Evolutionary conservation across 2,888 invertebrate species (phyloP).

Genomic region (Meliscaeva auricollis): DNA sequence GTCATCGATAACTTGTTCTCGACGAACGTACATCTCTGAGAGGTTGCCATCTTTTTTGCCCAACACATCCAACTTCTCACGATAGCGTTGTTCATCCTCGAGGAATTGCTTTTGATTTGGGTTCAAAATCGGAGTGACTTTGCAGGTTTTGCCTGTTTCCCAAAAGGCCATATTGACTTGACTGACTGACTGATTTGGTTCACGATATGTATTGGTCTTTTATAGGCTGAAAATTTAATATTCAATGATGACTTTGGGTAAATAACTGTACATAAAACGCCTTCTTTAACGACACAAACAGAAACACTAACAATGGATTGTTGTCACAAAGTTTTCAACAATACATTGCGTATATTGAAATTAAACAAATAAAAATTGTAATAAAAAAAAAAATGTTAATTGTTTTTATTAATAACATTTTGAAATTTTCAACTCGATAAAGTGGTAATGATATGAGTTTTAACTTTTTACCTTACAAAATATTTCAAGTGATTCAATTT

Average conservation of each 20-base stretch:
- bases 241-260: conserved; percentile 60
- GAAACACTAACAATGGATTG: too few relatives aligned
- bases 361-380: neutral
- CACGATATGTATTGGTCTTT: conserved; percentile 24
- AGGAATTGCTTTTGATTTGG: conserved; percentile 83
- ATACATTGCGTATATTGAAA: neutral
- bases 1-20: conserved; percentile 84
- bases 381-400: conserved; percentile 22
- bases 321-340: conserved; percentile 33
- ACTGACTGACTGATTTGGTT: conserved; percentile 16
- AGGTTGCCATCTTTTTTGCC: conserved; percentile 72
- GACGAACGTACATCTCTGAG: conserved; percentile 81
- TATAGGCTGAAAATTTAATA: conserved; percentile 47
- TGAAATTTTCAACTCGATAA: conserved; percentile 2
- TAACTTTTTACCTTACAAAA: conserved; percentile 7
- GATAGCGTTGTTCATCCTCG: conserved; percentile 82
- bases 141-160: conserved; percentile 76
- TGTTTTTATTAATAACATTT: conserved; percentile 33
- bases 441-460: neutral
- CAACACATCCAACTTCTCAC: conserved; percentile 79
- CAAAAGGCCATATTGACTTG: conserved; percentile 80
- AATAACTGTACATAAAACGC: too few relatives aligned
- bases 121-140: conserved; percentile 82
- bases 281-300: neutral
- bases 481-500: conserved; percentile 31